Base-by-base conservation (phyloP, 1,140 invertebrate genomes). In the Arctopsyche grandis region DNA sequence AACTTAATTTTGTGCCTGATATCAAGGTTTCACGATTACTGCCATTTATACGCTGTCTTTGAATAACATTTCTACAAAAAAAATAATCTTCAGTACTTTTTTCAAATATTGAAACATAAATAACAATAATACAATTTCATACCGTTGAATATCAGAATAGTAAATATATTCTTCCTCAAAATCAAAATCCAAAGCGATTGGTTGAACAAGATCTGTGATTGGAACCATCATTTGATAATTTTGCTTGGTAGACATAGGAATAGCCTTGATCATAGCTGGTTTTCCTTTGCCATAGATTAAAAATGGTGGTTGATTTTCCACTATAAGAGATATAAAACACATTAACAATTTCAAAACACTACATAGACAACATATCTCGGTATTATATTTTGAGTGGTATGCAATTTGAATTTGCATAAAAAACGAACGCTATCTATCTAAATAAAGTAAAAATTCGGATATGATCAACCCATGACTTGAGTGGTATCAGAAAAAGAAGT, bases 41-140 rank as follows among this genome's bases (percentile, higher is more conserved):
- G 3, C 95, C 95, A 87, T 96, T 94, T 89, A 97, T 91, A 63
- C 92, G 92, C 24, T 94, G 93, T 10, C 93, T 88, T 83, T 95
- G 93, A 73, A 97, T 96, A 46, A 89, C 85, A 84, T 89, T 90
- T 70, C 87, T 89, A 79, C 19, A 83, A 83, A 52, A 24, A 75
- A 56, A 75, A 5, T 38, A 70, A 70, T 38, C n/a, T 1, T 26
- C 19, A 66, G 24, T 26, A 66, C 12, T 66, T 66, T 12, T 7
- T 52, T 3, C 3, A 52, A 66, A 26, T 22, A 66, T 29, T 4
- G 26, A 26, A 38, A 38, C 7, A 38, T 38, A 4, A 4, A 38
- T 5, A 69, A 44, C 38, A 71, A 9, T 38, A 71, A 5, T 38
- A 29, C 38, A 5, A 38, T 14, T 43, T n/a, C 4, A 21, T 82